Conservation (phyloP, 2,797 vertebrate genomes). For the Aythya fuligula region DNA sequence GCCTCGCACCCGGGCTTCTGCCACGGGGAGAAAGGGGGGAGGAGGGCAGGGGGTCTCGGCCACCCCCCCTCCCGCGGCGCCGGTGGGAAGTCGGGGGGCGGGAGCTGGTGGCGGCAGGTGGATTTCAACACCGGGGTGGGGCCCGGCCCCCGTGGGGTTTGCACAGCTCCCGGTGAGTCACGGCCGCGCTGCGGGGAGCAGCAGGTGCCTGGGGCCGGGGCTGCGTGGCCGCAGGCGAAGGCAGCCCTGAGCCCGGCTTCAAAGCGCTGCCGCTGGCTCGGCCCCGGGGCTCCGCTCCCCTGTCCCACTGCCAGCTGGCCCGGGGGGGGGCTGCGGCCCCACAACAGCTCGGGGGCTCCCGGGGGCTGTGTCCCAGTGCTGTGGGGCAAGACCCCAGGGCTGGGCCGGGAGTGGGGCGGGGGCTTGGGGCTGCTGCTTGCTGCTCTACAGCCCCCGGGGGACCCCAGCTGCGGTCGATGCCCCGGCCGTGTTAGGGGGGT, state of each 20-base stretch:
- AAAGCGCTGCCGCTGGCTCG: not conserved
- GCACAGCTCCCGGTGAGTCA: slow-evolving; percentile 45
- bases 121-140: slow-evolving; percentile 55
- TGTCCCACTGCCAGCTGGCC: not conserved
- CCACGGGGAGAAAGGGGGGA: not conserved
- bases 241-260: not conserved
- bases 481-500: not conserved
- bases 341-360: not conserved
- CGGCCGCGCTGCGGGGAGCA: not conserved
- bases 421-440: not conserved
- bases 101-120: slow-evolving; percentile 79
- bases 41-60: no score
- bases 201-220: not conserved
- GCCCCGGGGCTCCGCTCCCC: not conserved
- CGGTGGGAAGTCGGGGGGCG: not conserved
- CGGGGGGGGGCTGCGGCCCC: accelerated
- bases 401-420: accelerated
- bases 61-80: not conserved
- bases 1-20: no score
- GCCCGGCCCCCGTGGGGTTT: slow-evolving; percentile 34
- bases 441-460: accelerated
- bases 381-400: not conserved
- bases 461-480: slow-evolving; percentile 52
- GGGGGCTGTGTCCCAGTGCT: not conserved
- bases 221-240: not conserved